Conservation (phyloP, 2,797 vertebrate genomes). For the Tapera naevia region DNA sequence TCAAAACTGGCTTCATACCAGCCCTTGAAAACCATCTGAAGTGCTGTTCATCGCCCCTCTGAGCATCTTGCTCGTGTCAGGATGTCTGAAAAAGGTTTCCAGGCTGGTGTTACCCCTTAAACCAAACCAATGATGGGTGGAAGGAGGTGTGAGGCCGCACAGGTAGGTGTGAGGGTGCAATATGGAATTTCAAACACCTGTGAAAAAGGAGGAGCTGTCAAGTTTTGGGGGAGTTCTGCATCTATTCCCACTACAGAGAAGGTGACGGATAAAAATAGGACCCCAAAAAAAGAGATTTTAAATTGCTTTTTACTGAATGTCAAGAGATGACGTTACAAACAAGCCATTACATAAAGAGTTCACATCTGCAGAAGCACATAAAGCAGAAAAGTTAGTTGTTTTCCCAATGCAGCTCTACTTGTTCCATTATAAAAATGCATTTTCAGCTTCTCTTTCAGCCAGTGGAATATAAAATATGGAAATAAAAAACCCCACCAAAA, state of each 20-base stretch:
- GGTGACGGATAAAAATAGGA: neutral
- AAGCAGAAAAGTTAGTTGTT: neutral
- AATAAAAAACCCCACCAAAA: neutral
- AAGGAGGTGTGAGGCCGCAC: neutral
- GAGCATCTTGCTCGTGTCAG: rapidly evolving
- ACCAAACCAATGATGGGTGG: rapidly evolving
- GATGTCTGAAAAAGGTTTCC: neutral
- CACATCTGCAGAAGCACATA: neutral
- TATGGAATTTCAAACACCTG: too few species aligned
- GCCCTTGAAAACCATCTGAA: neutral
- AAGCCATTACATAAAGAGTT: neutral
- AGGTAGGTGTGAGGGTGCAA: too few species aligned
- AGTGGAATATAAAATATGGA: slow-evolving; percentile 53
- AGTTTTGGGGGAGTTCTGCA: neutral
- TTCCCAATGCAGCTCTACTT: neutral
- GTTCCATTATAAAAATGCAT: slow-evolving; percentile 38
- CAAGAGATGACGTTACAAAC: neutral
- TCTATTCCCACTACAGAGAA: neutral
- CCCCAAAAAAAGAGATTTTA: neutral
- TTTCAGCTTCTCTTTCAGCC: neutral
- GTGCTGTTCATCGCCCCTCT: rapidly evolving
- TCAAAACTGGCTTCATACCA: neutral
- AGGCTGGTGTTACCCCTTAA: neutral
- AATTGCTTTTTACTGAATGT: neutral
- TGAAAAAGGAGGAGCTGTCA: rapidly evolving